Conservation (phyloP, 1,140 invertebrate genomes). For the Orchesella cincta region DNA sequence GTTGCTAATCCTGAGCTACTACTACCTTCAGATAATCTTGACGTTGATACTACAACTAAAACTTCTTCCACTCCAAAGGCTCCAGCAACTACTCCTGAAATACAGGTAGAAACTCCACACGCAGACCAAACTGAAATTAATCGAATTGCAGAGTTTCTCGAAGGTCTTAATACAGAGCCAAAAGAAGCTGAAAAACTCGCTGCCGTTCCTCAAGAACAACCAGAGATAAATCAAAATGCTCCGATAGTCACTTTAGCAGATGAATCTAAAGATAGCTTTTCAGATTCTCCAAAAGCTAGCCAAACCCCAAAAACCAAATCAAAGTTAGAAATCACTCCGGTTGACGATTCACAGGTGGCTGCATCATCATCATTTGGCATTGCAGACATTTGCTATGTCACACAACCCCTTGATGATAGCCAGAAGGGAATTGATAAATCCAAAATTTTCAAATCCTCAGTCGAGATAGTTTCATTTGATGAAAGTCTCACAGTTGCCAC, state of each 20-base stretch:
- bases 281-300: neutral
- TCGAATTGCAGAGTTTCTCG: conserved; percentile 7
- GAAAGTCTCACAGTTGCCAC: neutral
- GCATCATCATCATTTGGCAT: neutral
- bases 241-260: neutral
- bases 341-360: neutral
- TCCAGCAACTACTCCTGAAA: conserved; percentile 9
- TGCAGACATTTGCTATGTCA: conserved; percentile 17
- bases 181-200: neutral
- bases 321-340: neutral
- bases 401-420: conserved; percentile 2
- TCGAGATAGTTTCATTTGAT: conserved; percentile 6
- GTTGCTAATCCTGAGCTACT: neutral
- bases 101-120: conserved; percentile 8
- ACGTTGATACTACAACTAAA: neutral
- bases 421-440: neutral
- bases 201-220: neutral
- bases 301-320: neutral
- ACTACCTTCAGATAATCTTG: neutral
- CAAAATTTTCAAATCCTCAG: neutral
- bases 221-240: neutral
- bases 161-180: conserved; percentile 15
- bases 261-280: neutral
- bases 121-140: conserved; percentile 17
- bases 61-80: neutral